Evolutionary conservation across 2,888 invertebrate species (phyloP), one percentile per base, ranked within the genome.

Genomic region (Eupsilia transversa): DNA sequence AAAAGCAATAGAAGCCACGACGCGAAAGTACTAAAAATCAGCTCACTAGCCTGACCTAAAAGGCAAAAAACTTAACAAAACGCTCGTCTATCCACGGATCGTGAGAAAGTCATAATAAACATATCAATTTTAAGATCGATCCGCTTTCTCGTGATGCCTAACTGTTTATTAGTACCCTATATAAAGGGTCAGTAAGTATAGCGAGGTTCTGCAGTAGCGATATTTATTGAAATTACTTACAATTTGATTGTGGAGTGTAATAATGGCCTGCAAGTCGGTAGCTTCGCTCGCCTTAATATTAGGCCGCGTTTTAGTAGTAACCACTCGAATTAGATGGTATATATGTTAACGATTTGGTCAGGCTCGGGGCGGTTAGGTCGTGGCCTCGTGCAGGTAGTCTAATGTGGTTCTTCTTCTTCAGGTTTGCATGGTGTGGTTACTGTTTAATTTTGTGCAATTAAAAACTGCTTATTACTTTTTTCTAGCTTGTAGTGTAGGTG

Each of bases 191-290:
- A 87, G 90, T 93, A 94, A 93, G 92, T 92, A 93, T 92, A 92
- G 83, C 79, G 75, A 77, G 87, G 86, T 90, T 83, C 89, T 87
- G 83, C 91, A 88, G 86, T 91, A 90, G 90, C 94, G 94, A 93
- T 96, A 95, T 95, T 96, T 96, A 95, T 94, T 96, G 94, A 95
- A 96, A 96, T 96, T 96, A 95, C 96, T 96, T 92, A 94, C 94
- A 94, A 94, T 96, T 95, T 96, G 95, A 95, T 94, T 96, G 95
- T 95, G 91, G 89, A 79, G 90, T 87, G 89, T 96, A 95, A 96
- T 95, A 92, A 94, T 92, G 91, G 93, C 91, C 85, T 92, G 91
- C 91, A 92, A 92, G 90, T 90, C 94, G 92, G 96, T 94, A 95
- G 95, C 95, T 90, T 90, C 86, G 89, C 90, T 92, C 89, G 90